These are phyloP conservation scores for Halcyon badia DNA, from an alignment of 2,797 vertebrate species.

Conservation along the genomic window DNA sequence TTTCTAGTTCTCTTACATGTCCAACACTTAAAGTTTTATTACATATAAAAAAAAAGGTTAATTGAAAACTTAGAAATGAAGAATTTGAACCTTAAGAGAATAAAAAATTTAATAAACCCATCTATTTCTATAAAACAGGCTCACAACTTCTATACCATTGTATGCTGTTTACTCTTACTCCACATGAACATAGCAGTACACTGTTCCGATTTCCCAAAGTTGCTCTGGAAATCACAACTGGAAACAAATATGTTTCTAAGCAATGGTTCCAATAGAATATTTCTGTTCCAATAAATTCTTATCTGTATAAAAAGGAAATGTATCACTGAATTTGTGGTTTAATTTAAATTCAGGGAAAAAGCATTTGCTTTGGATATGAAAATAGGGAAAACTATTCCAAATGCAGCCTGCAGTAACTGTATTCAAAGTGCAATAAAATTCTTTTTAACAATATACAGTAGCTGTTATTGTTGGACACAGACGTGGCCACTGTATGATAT, in stretches of 20 bases:
- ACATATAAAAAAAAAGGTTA: slow-evolving; percentile 44
- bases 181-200: neutral
- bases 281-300: neutral
- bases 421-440: neutral
- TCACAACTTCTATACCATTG: neutral
- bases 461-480: neutral
- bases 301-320: slow-evolving; percentile 6
- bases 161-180: neutral
- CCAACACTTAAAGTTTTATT: neutral
- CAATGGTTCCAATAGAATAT: slow-evolving; percentile 10
- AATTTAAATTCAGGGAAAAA: slow-evolving; percentile 32
- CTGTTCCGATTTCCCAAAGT: slow-evolving; percentile 2
- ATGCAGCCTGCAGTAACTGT: slow-evolving; percentile 4
- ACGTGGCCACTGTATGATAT: neutral
- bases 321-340: neutral
- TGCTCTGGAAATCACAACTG: slow-evolving; percentile 29
- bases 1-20: slow-evolving; percentile 37
- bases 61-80: slow-evolving; percentile 40
- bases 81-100: slow-evolving; percentile 48
- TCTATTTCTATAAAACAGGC: slow-evolving; percentile 49
- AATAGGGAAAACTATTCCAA: slow-evolving; percentile 45
- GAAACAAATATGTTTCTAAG: slow-evolving; percentile 1
- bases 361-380: slow-evolving; percentile 18
- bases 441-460: neutral
- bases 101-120: slow-evolving; percentile 40